Evolutionary conservation across 2,888 invertebrate species (phyloP), one percentile per base, ranked within the genome.

Genomic region (Leucophenga montana): DNA sequence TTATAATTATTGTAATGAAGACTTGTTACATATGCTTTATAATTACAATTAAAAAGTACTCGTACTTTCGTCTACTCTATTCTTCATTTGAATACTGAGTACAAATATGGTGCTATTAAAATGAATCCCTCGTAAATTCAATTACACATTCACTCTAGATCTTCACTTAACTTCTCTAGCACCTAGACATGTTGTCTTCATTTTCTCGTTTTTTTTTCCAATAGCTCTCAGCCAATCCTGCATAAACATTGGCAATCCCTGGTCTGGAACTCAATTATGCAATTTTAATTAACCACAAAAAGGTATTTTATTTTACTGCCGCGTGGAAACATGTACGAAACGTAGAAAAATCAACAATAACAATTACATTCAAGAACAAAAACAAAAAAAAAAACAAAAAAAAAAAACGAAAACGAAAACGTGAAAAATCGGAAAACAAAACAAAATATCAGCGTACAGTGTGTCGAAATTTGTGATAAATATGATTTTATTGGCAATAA

Each of bases 221-320:
- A 16, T 50, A n/a, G 18, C 50, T 50, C 6, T 11, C 14, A 13
- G 48, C 48, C 5, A 48, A 8, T 18, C n/a, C n/a, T 1, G 27
- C 56, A 14, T 18, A 57, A 14, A 31, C 22, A 46, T 57, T 61
- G 1, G 11, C 62, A 68, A 54, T 67, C 16, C 16, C 18, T n/a
- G 50, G 11, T n/a, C 50, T 18, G 16, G 70, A 68, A 54, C 62
- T 73, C 69, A 71, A 73, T 76, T 77, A 73, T 75, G 75, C 74
- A 78, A 75, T 79, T 77, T 78, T 78, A 78, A 78, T 78, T 78
- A 78, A 79, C 78, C 79, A 62, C 76, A 73, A 78, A 39, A 78
- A 70, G 75, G 75, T 73, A 69, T 73, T 39, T 39, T 39, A 39
- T 64, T 64, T 46, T 33, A 59, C n/a, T n/a, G 50, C 50, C 18